phyloP scores from a whole-genome alignment of 2,888 invertebrate genomes.

The Hydriomena furcata region DNA sequence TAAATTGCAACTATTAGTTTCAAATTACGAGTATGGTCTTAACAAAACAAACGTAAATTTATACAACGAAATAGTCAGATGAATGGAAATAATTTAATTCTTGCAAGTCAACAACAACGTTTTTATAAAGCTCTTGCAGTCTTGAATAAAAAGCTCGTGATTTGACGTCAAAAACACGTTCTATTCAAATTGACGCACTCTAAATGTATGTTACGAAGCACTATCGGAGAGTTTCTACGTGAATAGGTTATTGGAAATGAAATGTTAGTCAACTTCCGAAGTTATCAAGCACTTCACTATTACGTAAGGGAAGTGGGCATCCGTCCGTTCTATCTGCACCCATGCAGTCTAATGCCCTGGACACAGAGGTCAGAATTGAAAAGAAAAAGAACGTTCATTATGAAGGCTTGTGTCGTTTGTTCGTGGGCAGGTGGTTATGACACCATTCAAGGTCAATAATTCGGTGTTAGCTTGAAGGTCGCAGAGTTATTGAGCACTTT shows the following conservation, averaged over 20 bases:
- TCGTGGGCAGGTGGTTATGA: conserved; percentile 50
- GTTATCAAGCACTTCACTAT: conserved; percentile 54
- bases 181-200: conserved; percentile 16
- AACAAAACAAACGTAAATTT: too few relatives aligned
- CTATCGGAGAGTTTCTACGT: conserved; percentile 38
- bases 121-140: conserved; percentile 3
- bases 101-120: conserved; percentile 1
- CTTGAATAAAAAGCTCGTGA: conserved; percentile 13
- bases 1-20: too few relatives aligned
- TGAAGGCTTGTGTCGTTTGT: conserved; percentile 37
- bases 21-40: too few relatives aligned
- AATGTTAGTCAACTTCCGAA: conserved; percentile 57
- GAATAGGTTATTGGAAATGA: conserved; percentile 41
- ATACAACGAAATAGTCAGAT: not conserved
- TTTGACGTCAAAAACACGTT: conserved; percentile 12
- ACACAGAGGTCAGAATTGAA: conserved; percentile 47
- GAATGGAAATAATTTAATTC: conserved; percentile 4
- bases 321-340: conserved; percentile 41
- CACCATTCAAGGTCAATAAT: conserved; percentile 48
- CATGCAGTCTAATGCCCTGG: conserved; percentile 37
- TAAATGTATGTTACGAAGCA: conserved; percentile 21
- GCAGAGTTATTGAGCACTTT: conserved; percentile 18
- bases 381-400: conserved; percentile 40
- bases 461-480: conserved; percentile 44
- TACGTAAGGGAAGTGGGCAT: conserved; percentile 56